phyloP scores from a whole-genome alignment of 2,113 vertebrate species.

The Myotis yumanensis region DNA sequence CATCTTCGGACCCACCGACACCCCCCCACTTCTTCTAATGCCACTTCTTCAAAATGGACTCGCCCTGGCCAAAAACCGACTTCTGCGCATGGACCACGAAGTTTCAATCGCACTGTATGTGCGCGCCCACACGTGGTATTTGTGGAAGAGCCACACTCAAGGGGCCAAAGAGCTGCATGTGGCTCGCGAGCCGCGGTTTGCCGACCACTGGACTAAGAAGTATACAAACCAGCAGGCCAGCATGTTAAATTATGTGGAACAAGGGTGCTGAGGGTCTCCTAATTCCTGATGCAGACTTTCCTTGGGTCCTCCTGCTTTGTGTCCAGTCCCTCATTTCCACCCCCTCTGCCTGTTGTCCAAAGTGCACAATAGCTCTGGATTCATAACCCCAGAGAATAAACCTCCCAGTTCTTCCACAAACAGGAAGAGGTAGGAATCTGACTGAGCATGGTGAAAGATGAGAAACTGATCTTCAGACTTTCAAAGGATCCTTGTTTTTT shows the following conservation, averaged over 20 bases:
- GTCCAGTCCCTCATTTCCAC: background rate
- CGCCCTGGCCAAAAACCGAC: too few relatives aligned
- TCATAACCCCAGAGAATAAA: background rate
- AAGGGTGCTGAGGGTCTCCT: background rate
- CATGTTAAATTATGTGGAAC: too few relatives aligned
- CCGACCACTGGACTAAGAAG: background rate
- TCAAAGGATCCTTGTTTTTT: background rate
- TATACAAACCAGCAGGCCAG: background rate
- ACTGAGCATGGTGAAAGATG: background rate
- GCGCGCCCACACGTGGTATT: too few relatives aligned
- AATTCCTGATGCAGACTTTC: background rate
- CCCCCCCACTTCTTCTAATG: too few relatives aligned
- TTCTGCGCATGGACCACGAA: too few relatives aligned
- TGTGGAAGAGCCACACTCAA: too few relatives aligned
- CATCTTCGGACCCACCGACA: too few relatives aligned
- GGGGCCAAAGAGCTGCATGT: too few relatives aligned
- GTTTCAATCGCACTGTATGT: too few relatives aligned
- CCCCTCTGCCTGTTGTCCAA: background rate
- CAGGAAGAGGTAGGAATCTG: background rate
- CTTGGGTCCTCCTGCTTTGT: background rate
- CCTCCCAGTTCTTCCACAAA: background rate
- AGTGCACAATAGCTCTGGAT: background rate
- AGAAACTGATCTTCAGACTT: background rate
- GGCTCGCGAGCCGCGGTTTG: too few relatives aligned
- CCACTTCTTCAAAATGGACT: too few relatives aligned